A percentile compares a stretch with the other conserved stretches of the same genome.
phyloP scores from a whole-genome alignment of 2,888 invertebrate species.

The Aphodius sticticus region DNA sequence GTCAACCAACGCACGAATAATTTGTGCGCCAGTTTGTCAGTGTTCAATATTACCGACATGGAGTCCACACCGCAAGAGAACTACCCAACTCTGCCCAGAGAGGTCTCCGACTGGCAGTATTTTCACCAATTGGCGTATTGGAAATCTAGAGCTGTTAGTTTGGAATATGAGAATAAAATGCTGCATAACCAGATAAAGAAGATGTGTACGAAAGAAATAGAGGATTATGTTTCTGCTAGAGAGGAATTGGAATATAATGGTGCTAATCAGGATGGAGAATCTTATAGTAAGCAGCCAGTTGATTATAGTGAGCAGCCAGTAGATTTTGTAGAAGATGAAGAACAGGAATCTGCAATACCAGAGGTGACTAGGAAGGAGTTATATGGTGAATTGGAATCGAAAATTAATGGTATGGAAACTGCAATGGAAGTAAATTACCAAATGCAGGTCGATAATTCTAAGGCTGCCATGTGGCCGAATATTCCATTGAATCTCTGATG shows the following conservation, averaged over 20 bases:
- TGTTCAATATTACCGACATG: slow-evolving; percentile 51
- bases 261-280: slow-evolving; percentile 58
- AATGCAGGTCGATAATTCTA: slow-evolving; percentile 65
- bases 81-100: slow-evolving; percentile 40
- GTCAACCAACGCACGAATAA: slow-evolving; percentile 43
- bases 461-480: slow-evolving; percentile 75
- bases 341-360: slow-evolving; percentile 38
- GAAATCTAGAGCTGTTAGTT: slow-evolving; percentile 66
- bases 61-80: slow-evolving; percentile 36
- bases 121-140: slow-evolving; percentile 69
- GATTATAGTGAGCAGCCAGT: slow-evolving; percentile 16
- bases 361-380: slow-evolving; percentile 56
- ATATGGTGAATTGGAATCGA: slow-evolving; percentile 72
- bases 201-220: slow-evolving; percentile 51
- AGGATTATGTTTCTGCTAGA: slow-evolving; percentile 48
- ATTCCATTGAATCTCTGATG: slow-evolving; percentile 51
- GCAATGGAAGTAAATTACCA: slow-evolving; percentile 73
- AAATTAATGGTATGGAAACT: slow-evolving; percentile 78
- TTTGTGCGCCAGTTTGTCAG: slow-evolving; percentile 48
- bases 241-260: slow-evolving; percentile 56
- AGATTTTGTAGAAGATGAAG: slow-evolving; percentile 22
- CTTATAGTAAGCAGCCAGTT: slow-evolving; percentile 18
- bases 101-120: slow-evolving; percentile 61
- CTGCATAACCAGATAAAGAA: slow-evolving; percentile 63
- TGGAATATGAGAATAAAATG: slow-evolving; percentile 67